Evolutionary conservation across 2,113 vertebrate species (phyloP), one percentile per base, ranked within the genome.

Genomic region (Lynx canadensis): DNA sequence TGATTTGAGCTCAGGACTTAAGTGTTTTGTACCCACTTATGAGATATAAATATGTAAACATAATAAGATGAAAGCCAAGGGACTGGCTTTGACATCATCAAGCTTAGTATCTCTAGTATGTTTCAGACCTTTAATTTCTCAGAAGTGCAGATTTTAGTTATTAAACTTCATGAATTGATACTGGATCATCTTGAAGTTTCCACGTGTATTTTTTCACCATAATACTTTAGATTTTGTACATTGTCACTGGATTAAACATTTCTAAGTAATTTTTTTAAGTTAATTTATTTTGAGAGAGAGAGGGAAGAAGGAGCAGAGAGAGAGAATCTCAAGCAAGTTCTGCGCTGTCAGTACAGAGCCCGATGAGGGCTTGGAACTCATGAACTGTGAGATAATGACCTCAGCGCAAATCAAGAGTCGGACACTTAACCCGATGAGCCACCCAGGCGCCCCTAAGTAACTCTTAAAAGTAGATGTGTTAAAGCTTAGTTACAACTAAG

Each of bases 151-250:
- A 85, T 74, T 94, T 87, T 95, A 91, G 60, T 73, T 92, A 89
- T 73, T 92, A 85, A 63, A 89, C 48, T 85, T 86, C 5, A 33
- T 86, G 63, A 85, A 79, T 83, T 93, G 84, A 52, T 79, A n/a
- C 5, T 68, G 10, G 23, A 68, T 90, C 50, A 90, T 79, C 3
- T 93, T 94, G 86, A 79, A 65, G 78, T 89, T 36, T 73, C 36
- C 45, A 1, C 19, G 27, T 89, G 8, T 84, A 71, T 84, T 96
- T 95, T 95, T 83, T 48, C 91, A 71, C 16, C 9, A 31, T 55
- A 93, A 73, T 57, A 94, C 88, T 15, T 78, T 83, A 93, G 48
- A 81, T 89, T 92, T 89, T 96, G 1, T 88, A 27, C 93, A 27
- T 27, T 80, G 48, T 85, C 66, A 84, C 12, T 89, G 94, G 16